Percentiles rank a stretch among this genome's conserved stretches.
These are phyloP conservation scores for Mesoclemmys tuberculata DNA, from an alignment of 2,113 vertebrate genomes.

Conservation along the genomic window DNA sequence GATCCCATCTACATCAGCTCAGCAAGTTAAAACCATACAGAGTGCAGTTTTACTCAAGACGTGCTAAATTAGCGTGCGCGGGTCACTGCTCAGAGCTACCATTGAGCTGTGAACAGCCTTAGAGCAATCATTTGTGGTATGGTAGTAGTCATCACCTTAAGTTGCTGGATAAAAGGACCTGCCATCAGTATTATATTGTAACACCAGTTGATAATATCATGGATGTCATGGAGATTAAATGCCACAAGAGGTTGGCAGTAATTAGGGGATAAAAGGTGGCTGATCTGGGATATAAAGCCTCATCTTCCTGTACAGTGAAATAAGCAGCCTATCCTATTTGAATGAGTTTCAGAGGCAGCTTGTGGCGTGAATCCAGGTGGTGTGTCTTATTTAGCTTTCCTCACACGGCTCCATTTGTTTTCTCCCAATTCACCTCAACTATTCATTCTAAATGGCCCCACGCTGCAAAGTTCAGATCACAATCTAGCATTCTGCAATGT, in stretches of 20 bases:
- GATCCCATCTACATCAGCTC: neutral
- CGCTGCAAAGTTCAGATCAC: neutral
- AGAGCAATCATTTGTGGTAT: neutral
- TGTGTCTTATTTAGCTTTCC: neutral
- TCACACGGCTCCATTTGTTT: neutral
- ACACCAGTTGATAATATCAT: neutral
- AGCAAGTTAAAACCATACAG: neutral
- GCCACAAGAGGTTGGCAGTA: neutral
- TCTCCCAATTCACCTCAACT: neutral
- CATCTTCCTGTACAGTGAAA: neutral
- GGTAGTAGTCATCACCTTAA: neutral
- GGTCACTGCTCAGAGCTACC: neutral
- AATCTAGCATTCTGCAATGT: neutral
- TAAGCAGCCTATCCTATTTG: neutral
- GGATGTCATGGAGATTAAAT: neutral
- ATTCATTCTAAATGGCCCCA: neutral
- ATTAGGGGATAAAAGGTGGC: accelerated
- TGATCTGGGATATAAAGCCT: neutral
- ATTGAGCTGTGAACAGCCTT: neutral
- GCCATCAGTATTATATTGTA: neutral
- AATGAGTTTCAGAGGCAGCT: neutral
- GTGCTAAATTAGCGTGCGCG: no score
- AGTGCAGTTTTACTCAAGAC: neutral
- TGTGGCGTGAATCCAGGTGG: neutral
- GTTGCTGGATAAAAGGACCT: neutral